Evolutionary conservation across 2,797 vertebrate species (phyloP).

Genomic region (Numenius phaeopus): DNA sequence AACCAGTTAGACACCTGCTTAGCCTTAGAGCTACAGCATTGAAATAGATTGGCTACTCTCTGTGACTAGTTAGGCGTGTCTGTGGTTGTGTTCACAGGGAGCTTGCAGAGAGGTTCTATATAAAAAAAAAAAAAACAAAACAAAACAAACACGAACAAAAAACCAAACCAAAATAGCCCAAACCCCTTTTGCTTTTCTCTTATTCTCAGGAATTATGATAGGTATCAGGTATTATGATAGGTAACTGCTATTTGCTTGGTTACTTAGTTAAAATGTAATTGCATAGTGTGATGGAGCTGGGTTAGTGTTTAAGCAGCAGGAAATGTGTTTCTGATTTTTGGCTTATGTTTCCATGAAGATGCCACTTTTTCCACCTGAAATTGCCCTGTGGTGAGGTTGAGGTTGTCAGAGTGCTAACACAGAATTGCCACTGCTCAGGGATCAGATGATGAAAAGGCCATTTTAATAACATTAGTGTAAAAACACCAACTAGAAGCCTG

Average conservation of each 20-base stretch:
- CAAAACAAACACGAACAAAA: too few relatives aligned
- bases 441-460: neutral
- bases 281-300: neutral
- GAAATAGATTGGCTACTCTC: neutral
- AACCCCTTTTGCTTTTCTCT: neutral
- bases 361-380: neutral
- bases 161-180: neutral
- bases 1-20: conserved; percentile 14
- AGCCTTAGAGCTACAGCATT: neutral
- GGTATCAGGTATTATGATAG: neutral
- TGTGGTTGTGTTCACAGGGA: neutral
- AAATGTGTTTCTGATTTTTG: neutral
- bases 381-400: neutral
- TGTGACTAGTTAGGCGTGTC: neutral
- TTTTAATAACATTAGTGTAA: neutral
- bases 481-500: neutral
- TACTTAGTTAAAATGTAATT: neutral
- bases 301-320: neutral
- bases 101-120: neutral
- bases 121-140: neutral
- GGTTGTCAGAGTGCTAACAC: accelerated
- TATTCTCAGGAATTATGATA: neutral
- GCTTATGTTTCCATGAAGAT: neutral
- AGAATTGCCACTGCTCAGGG: neutral
- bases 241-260: neutral